These are phyloP conservation scores for Lytechinus pictus DNA, from an alignment of 35 echinoderm and acorn worm species.

Conservation along the genomic window DNA sequence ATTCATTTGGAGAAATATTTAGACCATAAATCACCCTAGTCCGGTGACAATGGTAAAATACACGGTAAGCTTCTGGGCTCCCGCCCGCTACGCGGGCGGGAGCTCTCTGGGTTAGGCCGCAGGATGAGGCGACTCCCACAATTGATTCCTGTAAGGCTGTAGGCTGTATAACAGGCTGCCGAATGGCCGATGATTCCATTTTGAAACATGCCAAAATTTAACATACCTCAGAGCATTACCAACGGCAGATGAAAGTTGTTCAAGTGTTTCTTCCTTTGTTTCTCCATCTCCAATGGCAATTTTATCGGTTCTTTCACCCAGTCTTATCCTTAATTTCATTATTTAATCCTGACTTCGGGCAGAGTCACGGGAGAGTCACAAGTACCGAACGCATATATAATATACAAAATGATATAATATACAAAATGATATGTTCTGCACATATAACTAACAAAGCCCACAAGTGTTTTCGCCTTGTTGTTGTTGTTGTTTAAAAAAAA, in stretches of 20 bases:
- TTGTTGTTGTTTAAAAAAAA: no score
- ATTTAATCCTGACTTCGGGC: not conserved
- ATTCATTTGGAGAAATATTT: no score
- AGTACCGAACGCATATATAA: no score
- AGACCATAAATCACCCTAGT: no score
- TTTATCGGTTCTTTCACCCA: conserved; percentile 54
- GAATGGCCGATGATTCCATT: not conserved
- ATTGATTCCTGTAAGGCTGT: no score
- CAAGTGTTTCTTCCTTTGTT: conserved; percentile 36
- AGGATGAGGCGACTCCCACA: not conserved
- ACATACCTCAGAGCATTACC: not conserved
- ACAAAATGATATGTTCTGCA: no score
- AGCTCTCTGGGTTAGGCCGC: not conserved
- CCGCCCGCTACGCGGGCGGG: no score
- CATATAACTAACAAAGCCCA: no score
- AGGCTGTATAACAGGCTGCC: not conserved
- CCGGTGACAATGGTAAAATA: no score
- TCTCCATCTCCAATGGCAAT: conserved; percentile 46
- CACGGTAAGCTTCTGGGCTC: no score
- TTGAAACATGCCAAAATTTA: not conserved
- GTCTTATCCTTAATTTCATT: conserved; percentile 69
- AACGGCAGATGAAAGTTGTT: not conserved
- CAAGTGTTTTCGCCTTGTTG: no score
- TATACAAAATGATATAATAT: no score
- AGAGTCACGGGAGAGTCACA: not conserved